These are phyloP conservation scores for Anastatus disparis DNA, from an alignment of 1,140 invertebrate genomes.

Conservation along the genomic window DNA sequence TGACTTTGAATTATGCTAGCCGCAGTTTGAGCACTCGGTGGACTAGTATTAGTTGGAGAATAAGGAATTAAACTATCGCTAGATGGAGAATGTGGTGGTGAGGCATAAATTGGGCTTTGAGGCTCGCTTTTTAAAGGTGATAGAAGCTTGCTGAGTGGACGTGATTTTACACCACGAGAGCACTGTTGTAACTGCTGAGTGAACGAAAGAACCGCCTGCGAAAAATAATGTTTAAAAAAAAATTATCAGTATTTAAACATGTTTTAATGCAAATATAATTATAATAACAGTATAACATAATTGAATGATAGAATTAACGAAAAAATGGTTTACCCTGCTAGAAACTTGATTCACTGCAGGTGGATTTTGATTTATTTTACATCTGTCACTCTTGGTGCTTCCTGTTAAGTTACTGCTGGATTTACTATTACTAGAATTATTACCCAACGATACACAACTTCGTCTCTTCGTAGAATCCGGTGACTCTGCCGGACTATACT, in stretches of 20 bases:
- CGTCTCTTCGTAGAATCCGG: conserved; percentile 76
- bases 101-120: conserved; percentile 84
- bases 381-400: conserved; percentile 74
- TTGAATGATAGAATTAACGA: background rate
- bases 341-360: conserved; percentile 34
- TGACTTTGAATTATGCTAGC: conserved; percentile 64
- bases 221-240: conserved; percentile 37
- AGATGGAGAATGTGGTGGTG: conserved; percentile 84
- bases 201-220: conserved; percentile 72
- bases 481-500: conserved; percentile 70
- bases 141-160: conserved; percentile 72
- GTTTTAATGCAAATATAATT: too few species aligned
- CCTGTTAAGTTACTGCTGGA: conserved; percentile 78
- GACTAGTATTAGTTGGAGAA: conserved; percentile 63
- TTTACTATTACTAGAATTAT: conserved; percentile 78
- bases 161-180: conserved; percentile 69
- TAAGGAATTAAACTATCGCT: conserved; percentile 72
- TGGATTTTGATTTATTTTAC: conserved; percentile 66
- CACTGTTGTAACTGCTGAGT: conserved; percentile 82
- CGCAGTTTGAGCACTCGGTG: conserved; percentile 62
- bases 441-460: conserved; percentile 78
- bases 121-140: conserved; percentile 80
- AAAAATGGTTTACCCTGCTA: conserved; percentile 17
- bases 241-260: background rate
- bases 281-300: too few species aligned